phyloP scores from a whole-genome alignment of 2,113 vertebrate genomes.

The Ailurus styani region DNA sequence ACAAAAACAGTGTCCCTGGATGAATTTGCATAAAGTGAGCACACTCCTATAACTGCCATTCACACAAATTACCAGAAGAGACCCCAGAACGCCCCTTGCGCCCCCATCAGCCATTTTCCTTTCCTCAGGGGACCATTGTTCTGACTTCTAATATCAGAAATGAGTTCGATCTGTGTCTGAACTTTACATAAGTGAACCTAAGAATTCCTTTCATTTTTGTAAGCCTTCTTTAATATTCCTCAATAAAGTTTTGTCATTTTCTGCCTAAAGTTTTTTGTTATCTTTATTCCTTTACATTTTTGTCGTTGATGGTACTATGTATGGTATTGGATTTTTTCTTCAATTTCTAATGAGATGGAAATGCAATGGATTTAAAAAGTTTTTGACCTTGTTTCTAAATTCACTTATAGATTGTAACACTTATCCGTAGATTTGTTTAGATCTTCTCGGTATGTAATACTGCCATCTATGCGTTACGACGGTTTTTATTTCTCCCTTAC shows the following conservation, averaged over 20 bases:
- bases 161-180: neutral
- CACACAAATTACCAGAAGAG: neutral
- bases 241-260: neutral
- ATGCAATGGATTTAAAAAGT: neutral
- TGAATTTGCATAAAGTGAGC: neutral
- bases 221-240: neutral
- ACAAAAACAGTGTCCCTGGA: neutral
- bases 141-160: neutral
- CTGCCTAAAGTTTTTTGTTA: neutral
- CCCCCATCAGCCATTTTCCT: neutral
- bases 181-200: neutral
- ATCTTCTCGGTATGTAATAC: neutral
- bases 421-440: neutral
- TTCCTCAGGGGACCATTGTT: neutral
- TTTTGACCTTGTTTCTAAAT: neutral
- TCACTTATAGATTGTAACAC: neutral
- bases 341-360: neutral
- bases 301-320: neutral
- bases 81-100: neutral
- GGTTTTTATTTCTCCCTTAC: neutral
- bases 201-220: neutral
- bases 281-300: neutral
- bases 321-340: neutral
- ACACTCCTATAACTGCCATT: neutral
- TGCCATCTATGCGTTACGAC: neutral